phyloP scores from a whole-genome alignment of 2,888 invertebrate species.

The Metellina segmentata region DNA sequence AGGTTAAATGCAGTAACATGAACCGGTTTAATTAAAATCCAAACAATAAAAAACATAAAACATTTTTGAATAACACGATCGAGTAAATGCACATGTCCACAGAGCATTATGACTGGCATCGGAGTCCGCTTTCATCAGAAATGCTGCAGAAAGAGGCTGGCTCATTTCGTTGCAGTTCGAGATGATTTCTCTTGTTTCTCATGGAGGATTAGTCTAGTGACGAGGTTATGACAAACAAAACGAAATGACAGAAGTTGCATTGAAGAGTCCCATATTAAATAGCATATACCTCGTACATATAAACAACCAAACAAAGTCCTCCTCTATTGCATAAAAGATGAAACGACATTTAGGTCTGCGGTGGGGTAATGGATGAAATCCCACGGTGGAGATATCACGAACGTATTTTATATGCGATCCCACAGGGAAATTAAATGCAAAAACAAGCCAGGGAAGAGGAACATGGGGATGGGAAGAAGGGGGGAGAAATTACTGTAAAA shows the following conservation, averaged over 20 bases:
- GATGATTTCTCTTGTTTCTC: too few species aligned
- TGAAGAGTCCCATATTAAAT: constrained; percentile 37
- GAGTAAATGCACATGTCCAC: too few species aligned
- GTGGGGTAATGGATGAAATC: constrained; percentile 10
- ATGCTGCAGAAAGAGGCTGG: too few species aligned
- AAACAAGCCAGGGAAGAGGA: constrained; percentile 59
- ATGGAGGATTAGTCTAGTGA: too few species aligned
- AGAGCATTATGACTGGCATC: too few species aligned
- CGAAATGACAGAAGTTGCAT: constrained; percentile 28
- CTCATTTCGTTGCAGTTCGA: too few species aligned
- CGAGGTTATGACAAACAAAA: not conserved
- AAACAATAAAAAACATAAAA: too few species aligned
- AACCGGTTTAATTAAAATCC: too few species aligned
- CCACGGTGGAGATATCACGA: constrained; percentile 40
- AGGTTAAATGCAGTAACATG: too few species aligned
- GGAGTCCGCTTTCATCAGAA: too few species aligned
- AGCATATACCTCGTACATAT: constrained; percentile 11
- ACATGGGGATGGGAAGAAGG: constrained; percentile 5
- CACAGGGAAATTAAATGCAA: constrained; percentile 74
- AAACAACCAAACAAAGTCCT: not conserved
- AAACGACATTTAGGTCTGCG: constrained; percentile 64
- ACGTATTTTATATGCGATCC: constrained; percentile 70
- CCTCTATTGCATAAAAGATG: constrained; percentile 70
- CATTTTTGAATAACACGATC: too few species aligned
- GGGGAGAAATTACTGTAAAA: constrained; percentile 12